These are phyloP conservation scores for Drosophila kanekoi DNA, from an alignment of 2,888 invertebrate species.

Conservation along the genomic window DNA sequence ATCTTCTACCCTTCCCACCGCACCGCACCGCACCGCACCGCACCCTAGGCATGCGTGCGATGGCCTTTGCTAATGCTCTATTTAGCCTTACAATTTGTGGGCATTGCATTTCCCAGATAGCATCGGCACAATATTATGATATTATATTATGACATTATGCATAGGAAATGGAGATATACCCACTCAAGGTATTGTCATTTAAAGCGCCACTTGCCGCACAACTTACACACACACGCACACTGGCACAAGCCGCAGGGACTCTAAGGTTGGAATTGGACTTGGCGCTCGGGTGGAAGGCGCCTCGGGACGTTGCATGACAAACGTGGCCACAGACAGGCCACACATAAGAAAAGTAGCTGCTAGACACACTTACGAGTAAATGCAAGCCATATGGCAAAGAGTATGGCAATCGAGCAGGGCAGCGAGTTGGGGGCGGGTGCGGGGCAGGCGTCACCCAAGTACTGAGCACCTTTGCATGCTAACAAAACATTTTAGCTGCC, in stretches of 20 bases:
- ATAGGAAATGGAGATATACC: conserved; percentile 47
- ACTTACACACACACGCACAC: not conserved
- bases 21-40: too few relatives aligned
- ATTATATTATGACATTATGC: conserved; percentile 50
- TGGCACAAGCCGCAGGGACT: not conserved
- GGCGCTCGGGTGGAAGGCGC: not conserved
- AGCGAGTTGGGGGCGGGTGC: too few relatives aligned
- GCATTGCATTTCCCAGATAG: conserved; percentile 50
- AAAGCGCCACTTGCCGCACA: conserved; percentile 33
- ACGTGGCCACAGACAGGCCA: conserved; percentile 56
- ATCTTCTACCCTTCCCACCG: too few relatives aligned
- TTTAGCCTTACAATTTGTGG: conserved; percentile 51
- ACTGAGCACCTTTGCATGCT: conserved; percentile 55
- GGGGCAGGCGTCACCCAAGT: not conserved
- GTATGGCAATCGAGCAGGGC: not conserved
- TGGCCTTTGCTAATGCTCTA: conserved; percentile 55
- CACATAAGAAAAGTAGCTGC: conserved; percentile 51
- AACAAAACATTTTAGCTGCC: conserved; percentile 49
- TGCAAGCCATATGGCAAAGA: conserved; percentile 29
- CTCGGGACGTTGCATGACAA: conserved; percentile 59
- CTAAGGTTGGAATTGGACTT: not conserved
- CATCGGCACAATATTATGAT: conserved; percentile 64
- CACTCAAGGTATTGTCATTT: conserved; percentile 49
- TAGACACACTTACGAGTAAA: conserved; percentile 27
- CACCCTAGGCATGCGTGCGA: conserved; percentile 19